These are phyloP conservation scores for Pica pica DNA, from an alignment of 2,113 vertebrate genomes.

Conservation along the genomic window DNA sequence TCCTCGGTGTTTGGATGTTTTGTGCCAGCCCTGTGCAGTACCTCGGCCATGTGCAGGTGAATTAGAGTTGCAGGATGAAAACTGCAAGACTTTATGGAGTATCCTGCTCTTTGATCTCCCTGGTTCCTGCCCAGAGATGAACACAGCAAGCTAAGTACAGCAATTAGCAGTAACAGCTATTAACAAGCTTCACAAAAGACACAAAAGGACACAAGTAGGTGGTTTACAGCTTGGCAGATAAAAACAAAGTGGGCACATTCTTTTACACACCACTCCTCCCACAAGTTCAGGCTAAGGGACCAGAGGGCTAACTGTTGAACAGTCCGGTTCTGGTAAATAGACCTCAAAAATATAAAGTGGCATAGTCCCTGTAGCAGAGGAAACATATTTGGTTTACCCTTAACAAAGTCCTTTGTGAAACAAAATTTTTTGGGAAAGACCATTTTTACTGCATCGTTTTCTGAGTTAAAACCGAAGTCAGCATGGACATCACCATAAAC, in stretches of 20 bases:
- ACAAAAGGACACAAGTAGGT: slow-evolving; percentile 19
- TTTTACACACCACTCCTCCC: neutral
- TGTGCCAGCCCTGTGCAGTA: neutral
- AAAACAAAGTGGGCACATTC: slow-evolving; percentile 11
- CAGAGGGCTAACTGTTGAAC: neutral
- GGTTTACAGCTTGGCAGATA: slow-evolving; percentile 33
- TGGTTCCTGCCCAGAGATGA: neutral
- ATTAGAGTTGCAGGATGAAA: slow-evolving; percentile 11
- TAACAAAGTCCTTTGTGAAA: neutral
- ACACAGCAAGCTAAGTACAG: neutral
- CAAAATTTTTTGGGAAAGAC: neutral
- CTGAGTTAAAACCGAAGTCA: neutral
- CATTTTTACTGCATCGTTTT: neutral
- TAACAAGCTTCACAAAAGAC: slow-evolving; percentile 22
- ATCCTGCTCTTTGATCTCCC: slow-evolving; percentile 10
- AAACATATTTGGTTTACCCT: neutral
- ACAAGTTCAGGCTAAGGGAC: neutral
- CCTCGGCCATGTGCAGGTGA: neutral
- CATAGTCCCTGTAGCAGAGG: neutral
- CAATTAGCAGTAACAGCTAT: slow-evolving; percentile 45
- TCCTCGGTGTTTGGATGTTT: neutral
- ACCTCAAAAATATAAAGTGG: neutral
- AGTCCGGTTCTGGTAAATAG: neutral
- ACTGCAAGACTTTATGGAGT: slow-evolving; percentile 23
- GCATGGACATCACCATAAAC: neutral